phyloP scores from a whole-genome alignment of 2,113 vertebrate species.

The Labrus mixtus region DNA sequence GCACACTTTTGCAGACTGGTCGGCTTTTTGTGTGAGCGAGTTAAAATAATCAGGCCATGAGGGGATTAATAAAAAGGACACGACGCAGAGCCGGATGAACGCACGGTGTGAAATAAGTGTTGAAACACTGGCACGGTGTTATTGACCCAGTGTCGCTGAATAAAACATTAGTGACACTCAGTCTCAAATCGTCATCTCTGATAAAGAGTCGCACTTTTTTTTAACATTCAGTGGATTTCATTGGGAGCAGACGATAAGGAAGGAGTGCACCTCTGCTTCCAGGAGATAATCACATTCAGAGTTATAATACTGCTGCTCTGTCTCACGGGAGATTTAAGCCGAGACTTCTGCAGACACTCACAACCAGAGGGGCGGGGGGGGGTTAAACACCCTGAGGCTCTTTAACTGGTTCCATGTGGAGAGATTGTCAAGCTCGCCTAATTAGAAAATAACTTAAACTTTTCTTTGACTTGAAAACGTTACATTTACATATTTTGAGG shows the following conservation, averaged over 20 bases:
- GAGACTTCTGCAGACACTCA: not conserved
- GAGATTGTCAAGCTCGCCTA: no score
- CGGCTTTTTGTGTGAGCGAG: not conserved
- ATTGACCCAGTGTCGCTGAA: constrained; percentile 10
- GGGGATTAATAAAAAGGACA: not conserved
- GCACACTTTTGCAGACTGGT: not conserved
- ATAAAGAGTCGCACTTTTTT: constrained; percentile 12
- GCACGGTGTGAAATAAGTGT: not conserved
- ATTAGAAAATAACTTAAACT: no score
- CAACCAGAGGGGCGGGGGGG: no score
- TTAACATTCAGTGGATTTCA: constrained; percentile 4
- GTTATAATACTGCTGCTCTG: not conserved
- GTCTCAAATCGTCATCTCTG: constrained; percentile 2
- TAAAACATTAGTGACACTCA: constrained; percentile 21
- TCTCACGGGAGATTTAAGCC: not conserved
- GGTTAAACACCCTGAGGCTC: no score
- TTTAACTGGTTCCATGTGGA: no score
- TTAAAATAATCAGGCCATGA: not conserved
- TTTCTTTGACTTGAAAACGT: no score
- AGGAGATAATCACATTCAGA: constrained; percentile 16
- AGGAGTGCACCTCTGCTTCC: not conserved
- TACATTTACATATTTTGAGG: no score
- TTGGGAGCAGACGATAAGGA: constrained; percentile 2
- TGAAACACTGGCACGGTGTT: not conserved
- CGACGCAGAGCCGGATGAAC: not conserved